Evolutionary conservation across 2,113 vertebrate species (phyloP).

Genomic region (Morone saxatilis): DNA sequence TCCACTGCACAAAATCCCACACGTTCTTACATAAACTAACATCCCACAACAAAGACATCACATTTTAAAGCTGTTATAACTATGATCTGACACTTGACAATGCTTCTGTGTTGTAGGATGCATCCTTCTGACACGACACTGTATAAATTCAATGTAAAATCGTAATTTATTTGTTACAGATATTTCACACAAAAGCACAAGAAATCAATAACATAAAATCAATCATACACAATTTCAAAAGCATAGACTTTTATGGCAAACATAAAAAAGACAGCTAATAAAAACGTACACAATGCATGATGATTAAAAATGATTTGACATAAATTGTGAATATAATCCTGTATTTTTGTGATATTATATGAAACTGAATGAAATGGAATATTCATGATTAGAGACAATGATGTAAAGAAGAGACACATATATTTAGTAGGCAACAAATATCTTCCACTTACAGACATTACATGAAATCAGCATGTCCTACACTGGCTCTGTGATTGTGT

Average conservation of each 20-base stretch:
- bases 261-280: background rate
- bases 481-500: slow-evolving; percentile 10
- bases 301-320: background rate
- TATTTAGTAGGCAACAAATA: background rate
- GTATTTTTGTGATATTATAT: background rate
- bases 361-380: background rate
- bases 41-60: background rate
- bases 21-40: slow-evolving; percentile 21
- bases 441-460: background rate
- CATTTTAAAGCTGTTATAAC: background rate
- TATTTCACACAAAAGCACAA: slow-evolving; percentile 20
- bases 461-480: background rate
- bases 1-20: slow-evolving; percentile 23
- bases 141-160: slow-evolving; percentile 7
- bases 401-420: background rate
- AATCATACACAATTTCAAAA: background rate
- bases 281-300: slow-evolving; percentile 6
- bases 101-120: background rate
- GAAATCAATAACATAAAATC: background rate
- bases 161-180: slow-evolving; percentile 7
- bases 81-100: background rate
- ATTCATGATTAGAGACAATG: background rate
- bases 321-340: background rate
- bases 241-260: background rate
- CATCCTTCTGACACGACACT: background rate